A percentile compares a stretch with the other conserved stretches of the same genome.
Evolutionary conservation across 2,888 invertebrate species (phyloP).

Genomic region (Celastrina argiolus): DNA sequence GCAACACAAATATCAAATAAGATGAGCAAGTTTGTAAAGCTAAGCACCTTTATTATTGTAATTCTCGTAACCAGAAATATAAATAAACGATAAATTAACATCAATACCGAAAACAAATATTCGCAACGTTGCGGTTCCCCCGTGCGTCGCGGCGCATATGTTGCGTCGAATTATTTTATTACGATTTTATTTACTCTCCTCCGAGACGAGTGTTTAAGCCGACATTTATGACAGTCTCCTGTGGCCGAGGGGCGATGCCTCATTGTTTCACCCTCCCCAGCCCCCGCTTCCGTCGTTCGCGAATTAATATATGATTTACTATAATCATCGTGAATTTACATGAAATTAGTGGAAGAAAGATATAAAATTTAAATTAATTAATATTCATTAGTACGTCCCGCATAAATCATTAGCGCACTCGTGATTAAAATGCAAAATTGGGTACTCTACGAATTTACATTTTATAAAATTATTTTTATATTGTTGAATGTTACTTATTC

Average conservation of each 20-base stretch:
- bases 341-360: background rate
- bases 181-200: constrained; percentile 75
- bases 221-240: constrained; percentile 76
- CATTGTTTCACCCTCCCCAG: constrained; percentile 69
- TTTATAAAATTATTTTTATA: background rate
- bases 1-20: too few species aligned
- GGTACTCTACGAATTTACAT: background rate
- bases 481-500: too few species aligned
- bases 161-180: constrained; percentile 73
- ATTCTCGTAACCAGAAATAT: background rate
- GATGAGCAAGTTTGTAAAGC: too few species aligned
- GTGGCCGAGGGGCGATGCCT: constrained; percentile 63
- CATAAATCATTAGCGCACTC: background rate
- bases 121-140: background rate
- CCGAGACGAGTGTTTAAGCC: constrained; percentile 74
- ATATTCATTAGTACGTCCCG: constrained; percentile 7
- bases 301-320: constrained; percentile 18
- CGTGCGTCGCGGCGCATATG: constrained; percentile 50
- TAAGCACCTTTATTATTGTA: background rate
- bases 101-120: background rate
- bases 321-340: constrained; percentile 17
- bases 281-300: constrained; percentile 57
- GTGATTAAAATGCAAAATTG: constrained; percentile 4
- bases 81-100: background rate
- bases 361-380: constrained; percentile 13